phyloP scores from a whole-genome alignment of 1,140 invertebrate species.

The Cotesia vestalis region DNA sequence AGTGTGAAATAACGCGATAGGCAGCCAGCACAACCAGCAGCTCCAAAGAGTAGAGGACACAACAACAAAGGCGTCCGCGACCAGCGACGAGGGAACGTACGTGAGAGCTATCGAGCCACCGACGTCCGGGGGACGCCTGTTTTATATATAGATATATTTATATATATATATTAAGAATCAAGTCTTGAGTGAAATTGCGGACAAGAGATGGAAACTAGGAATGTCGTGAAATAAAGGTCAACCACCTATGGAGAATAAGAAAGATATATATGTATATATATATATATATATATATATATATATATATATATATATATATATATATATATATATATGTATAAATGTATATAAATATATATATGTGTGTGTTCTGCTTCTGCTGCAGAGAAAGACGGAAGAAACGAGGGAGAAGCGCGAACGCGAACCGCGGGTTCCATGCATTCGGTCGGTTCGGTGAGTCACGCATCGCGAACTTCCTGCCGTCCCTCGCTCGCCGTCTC shows the following conservation, averaged over 20 bases:
- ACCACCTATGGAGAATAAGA: no score
- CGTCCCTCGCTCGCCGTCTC: neutral
- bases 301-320: conserved; percentile 17
- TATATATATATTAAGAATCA: conserved; percentile 5
- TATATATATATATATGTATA: conserved; percentile 15
- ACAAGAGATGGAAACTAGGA: conserved; percentile 3
- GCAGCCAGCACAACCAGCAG: conserved; percentile 45
- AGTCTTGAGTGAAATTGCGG: conserved; percentile 6
- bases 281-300: conserved; percentile 12
- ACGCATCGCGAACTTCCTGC: conserved; percentile 64
- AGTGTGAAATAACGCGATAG: conserved; percentile 63
- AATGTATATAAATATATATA: neutral
- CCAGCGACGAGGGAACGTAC: conserved; percentile 18
- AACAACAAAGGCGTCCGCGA: conserved; percentile 27
- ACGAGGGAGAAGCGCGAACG: conserved; percentile 48
- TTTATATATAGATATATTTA: conserved; percentile 5
- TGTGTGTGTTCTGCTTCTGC: neutral
- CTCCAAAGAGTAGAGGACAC: conserved; percentile 52
- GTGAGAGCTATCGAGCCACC: conserved; percentile 11
- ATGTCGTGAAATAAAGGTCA: neutral
- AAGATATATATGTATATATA: neutral
- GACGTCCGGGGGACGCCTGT: neutral
- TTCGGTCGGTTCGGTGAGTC: conserved; percentile 57
- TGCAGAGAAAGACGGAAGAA: conserved; percentile 1
- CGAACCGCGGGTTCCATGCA: conserved; percentile 52